Evolutionary conservation across 2,888 invertebrate species (phyloP).

Genomic region (Melitaea athalia): DNA sequence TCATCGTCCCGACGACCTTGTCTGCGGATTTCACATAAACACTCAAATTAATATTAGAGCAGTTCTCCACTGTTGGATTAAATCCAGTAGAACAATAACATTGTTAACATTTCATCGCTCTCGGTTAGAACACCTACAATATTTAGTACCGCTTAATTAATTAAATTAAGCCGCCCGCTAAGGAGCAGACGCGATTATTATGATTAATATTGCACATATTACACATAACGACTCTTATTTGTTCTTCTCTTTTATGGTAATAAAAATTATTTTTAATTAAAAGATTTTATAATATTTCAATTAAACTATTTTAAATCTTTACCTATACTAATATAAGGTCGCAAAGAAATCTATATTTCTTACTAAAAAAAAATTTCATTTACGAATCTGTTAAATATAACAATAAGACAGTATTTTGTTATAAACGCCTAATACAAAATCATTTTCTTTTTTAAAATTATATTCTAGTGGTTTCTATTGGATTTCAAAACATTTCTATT

Average conservation of each 20-base stretch:
- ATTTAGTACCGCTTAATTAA: constrained; percentile 73
- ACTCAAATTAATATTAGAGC: constrained; percentile 71
- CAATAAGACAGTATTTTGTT: too few species aligned
- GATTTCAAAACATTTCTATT: too few species aligned
- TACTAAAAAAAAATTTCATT: too few species aligned
- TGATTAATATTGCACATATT: constrained; percentile 60
- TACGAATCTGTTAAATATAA: too few species aligned
- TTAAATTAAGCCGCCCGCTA: constrained; percentile 66
- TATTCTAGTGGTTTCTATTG: too few species aligned
- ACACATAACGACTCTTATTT: constrained; percentile 4
- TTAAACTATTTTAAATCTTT: too few species aligned
- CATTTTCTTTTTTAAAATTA: too few species aligned
- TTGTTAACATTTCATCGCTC: constrained; percentile 75
- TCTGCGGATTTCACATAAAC: constrained; percentile 65
- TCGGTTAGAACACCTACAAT: constrained; percentile 65
- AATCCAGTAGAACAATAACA: constrained; percentile 75
- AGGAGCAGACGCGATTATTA: constrained; percentile 66
- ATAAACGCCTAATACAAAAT: too few species aligned
- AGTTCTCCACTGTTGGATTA: constrained; percentile 62
- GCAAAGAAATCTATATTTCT: too few species aligned
- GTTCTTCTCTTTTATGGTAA: not conserved
- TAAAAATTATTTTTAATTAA: too few species aligned
- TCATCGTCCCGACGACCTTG: constrained; percentile 61
- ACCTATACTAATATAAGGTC: too few species aligned
- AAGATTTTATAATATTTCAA: too few species aligned